phyloP scores from a whole-genome alignment of 2,888 invertebrate genomes.

The Gymnocheta viridis region DNA sequence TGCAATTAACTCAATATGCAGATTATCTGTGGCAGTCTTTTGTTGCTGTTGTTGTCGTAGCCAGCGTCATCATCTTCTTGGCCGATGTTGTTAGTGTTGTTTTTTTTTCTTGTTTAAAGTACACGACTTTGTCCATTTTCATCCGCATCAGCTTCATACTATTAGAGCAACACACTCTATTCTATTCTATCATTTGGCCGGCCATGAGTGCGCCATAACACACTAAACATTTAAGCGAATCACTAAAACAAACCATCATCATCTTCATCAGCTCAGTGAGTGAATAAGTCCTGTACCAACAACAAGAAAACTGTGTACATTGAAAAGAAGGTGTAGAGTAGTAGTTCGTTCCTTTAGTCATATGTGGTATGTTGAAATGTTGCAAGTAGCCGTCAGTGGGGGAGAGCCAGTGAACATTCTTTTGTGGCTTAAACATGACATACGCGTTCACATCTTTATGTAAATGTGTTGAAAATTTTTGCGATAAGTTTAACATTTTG shows the following conservation, averaged over 20 bases:
- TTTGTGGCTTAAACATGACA: slow-evolving; percentile 66
- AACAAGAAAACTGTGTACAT: background rate
- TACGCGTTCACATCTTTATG: slow-evolving; percentile 69
- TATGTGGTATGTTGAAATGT: background rate
- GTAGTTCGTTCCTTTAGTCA: slow-evolving; percentile 16
- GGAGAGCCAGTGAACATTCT: slow-evolving; percentile 42
- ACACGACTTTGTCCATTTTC: slow-evolving; percentile 61
- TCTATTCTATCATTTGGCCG: slow-evolving; percentile 9
- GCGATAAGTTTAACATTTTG: slow-evolving; percentile 67
- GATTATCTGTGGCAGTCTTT: slow-evolving; percentile 58
- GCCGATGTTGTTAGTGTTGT: slow-evolving; percentile 14
- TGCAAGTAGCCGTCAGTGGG: background rate
- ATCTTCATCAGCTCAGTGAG: slow-evolving; percentile 17
- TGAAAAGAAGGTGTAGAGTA: slow-evolving; percentile 23
- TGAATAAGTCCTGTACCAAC: slow-evolving; percentile 11
- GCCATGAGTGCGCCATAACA: slow-evolving; percentile 4
- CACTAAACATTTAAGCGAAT: slow-evolving; percentile 25
- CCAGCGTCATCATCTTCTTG: slow-evolving; percentile 13
- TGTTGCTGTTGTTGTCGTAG: slow-evolving; percentile 23
- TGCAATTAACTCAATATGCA: slow-evolving; percentile 70
- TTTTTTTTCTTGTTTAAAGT: slow-evolving; percentile 26
- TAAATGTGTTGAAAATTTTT: slow-evolving; percentile 64
- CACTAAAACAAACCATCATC: slow-evolving; percentile 33
- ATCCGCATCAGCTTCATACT: slow-evolving; percentile 29
- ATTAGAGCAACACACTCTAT: background rate